Conservation (phyloP, 37 sponge, comb jelly and placozoan species). For the Beroe ovata region DNA sequence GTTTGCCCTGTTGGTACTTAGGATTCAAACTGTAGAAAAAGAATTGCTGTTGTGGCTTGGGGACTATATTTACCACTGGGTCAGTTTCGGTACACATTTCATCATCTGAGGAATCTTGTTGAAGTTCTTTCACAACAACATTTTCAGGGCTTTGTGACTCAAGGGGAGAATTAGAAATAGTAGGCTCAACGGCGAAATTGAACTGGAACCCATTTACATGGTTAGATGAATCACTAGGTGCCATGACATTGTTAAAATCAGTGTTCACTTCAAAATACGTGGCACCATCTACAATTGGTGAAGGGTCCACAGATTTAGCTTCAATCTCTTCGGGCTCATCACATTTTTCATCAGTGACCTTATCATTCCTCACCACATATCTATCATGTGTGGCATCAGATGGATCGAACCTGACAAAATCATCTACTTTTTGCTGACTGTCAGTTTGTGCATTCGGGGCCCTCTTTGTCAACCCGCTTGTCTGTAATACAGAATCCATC, state of each 20-base stretch:
- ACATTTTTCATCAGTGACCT: background rate
- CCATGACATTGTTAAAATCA: background rate
- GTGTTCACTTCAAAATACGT: slow-evolving; percentile 54
- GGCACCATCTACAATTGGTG: slow-evolving; percentile 21
- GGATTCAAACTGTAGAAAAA: slow-evolving; percentile 44
- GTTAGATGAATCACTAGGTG: background rate
- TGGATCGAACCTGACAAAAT: slow-evolving; percentile 47
- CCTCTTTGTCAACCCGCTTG: background rate
- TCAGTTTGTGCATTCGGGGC: background rate
- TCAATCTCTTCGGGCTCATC: background rate
- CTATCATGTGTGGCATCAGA: slow-evolving; percentile 5
- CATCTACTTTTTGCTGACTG: slow-evolving; percentile 6
- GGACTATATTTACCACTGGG: background rate
- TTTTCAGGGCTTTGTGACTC: background rate
- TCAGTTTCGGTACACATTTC: background rate
- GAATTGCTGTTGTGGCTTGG: background rate
- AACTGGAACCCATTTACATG: background rate
- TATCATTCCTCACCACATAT: background rate
- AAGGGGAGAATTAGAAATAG: background rate
- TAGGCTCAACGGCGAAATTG: background rate
- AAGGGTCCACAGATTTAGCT: no score
- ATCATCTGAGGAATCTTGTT: slow-evolving; percentile 52
- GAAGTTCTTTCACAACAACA: background rate
- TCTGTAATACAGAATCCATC: slow-evolving; percentile 2
- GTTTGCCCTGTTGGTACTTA: background rate